Base-by-base conservation (phyloP, 2,113 vertebrate species). In the Caranx ignobilis region DNA sequence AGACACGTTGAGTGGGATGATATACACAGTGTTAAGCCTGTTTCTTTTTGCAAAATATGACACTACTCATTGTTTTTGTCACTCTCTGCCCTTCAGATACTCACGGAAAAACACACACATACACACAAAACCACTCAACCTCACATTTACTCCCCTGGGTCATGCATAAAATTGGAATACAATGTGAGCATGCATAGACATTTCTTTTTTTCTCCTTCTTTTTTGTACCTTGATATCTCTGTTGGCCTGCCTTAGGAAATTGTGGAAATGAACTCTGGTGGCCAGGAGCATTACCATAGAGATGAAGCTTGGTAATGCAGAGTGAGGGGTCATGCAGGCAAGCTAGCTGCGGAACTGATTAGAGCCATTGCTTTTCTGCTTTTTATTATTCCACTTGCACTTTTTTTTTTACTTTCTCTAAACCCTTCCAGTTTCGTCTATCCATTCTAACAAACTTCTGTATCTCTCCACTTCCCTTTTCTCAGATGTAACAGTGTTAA, bases 201-300 rank as follows among this genome's bases (percentile, higher is more conserved):
- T 68, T 45, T 18, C 54, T 60, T 57, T 71, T 86, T 41, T 7
- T 56, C 63, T 45, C 13, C 54, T 60, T 57, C 68, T 86, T 41
- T 7, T 81, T 75, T 64, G 45, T 73, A 35, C 57, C 57, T 67
- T 72, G 48, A 86, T 81, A 85, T 83, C 84, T 84, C 56, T 79
- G 50, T 85, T 87, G 82, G 81, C 56, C 61, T 68, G 78, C 81
- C 62, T 72, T 11, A 71, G 69, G 79, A 87, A 89, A 80, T 73
- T 78, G 83, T 81, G 72, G 67, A 87, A 87, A 88, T 87, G 68
- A 86, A 89, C 89, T 83, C 71, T 71, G 68, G 76, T 65, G 76
- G 52, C 80, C 5, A 19, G 47, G 37, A 63, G 70, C 77, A 90
- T 92, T 90, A 87, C 59, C 87, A 88, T 87, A 87, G 82, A 89